Base-by-base conservation (phyloP, 2,888 invertebrate species). In the Athalia circularis region DNA sequence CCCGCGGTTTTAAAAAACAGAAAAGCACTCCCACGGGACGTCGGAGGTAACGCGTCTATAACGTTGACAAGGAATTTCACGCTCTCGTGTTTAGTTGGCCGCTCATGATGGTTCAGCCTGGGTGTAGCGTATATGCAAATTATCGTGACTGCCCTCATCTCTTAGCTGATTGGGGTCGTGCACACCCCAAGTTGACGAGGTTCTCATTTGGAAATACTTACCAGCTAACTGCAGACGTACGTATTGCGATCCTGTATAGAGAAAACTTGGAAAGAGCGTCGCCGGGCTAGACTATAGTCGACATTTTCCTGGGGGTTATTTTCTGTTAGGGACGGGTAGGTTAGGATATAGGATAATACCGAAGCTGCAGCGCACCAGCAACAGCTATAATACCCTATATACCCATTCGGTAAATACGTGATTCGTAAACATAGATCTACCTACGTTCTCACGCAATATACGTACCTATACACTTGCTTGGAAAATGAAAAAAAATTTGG, bases 151-250 rank as follows among this genome's bases (percentile, higher is more conserved):
- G 15, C 65, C 65, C 9, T n/a, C 54, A 67, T 67, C 77, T 54
- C 77, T 77, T 77, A 77, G 77, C 59, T 77, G 77, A 77, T 77
- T 77, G 77, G 77, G 65, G 65, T 67, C 57, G 57, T 59, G 8
- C 54, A 9, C 52, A 52, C 52, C 68, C 57, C 70, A 29, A 29
- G 29, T 79, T 76, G 78, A 57, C 78, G 80, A 77, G 48, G 75
- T 78, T 80, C 79, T 79, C 77, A 79, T 64, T 67, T 77, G 70
- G 79, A 80, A 80, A 77, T 77, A 77, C 62, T 79, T 80, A 82
- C 47, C 72, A 59, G n/a, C 43, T 8, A 9, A 8, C 8, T 52
- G 59, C 72, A 72, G 59, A 64, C 43, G 8, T 64, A 64, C 43
- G 64, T 64, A 7, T 43, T 8, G 64, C 8, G 29, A 9, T 43